Percentiles rank a stretch among this genome's conserved stretches.
Evolutionary conservation across 2,888 invertebrate species (phyloP).

Genomic region (Anarsia innoxiella): DNA sequence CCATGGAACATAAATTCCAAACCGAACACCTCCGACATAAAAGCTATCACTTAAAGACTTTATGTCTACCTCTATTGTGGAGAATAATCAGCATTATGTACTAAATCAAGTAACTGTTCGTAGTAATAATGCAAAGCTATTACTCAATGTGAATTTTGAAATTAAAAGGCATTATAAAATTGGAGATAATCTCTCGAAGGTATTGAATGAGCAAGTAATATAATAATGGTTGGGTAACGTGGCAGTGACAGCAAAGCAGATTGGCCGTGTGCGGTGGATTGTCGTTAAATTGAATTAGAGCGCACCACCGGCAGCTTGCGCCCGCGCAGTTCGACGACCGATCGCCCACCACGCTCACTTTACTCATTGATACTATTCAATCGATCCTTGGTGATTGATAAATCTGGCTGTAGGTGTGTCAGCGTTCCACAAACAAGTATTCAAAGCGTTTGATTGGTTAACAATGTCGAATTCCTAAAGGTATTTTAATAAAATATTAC

Average conservation of each 20-base stretch:
- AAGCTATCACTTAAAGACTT: conserved; percentile 30
- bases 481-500: no score
- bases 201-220: conserved; percentile 29
- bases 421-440: no score
- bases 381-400: conserved; percentile 69
- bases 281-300: conserved; percentile 72
- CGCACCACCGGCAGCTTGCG: conserved; percentile 53
- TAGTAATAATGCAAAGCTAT: conserved; percentile 26
- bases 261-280: conserved; percentile 52
- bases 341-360: conserved; percentile 63
- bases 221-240: conserved; percentile 41
- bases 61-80: conserved; percentile 22
- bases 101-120: conserved; percentile 34
- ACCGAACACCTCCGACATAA: conserved; percentile 28
- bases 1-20: conserved; percentile 25
- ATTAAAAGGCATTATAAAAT: conserved; percentile 29
- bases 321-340: conserved; percentile 75
- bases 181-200: conserved; percentile 30
- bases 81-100: conserved; percentile 24
- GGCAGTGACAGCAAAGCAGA: conserved; percentile 40
- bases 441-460: no score
- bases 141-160: conserved; percentile 31
- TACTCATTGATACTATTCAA: conserved; percentile 65
- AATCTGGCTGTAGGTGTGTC: conserved; percentile 56
- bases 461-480: no score